Conservation (phyloP, 64 coral and sea anemone genomes). For the Montipora foliosa region DNA sequence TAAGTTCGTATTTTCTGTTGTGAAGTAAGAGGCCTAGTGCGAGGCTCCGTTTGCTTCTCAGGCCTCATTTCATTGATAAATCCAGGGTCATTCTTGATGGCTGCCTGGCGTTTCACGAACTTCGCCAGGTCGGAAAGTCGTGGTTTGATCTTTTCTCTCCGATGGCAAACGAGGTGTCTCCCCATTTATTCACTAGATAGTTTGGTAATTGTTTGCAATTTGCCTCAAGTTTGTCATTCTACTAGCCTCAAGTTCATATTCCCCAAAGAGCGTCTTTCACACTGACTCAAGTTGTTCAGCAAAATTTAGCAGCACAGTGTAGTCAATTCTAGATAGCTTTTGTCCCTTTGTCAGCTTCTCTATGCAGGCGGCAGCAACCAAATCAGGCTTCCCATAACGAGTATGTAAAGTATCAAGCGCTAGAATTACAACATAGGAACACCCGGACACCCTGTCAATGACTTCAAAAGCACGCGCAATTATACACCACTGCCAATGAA, state of each 20-base stretch:
- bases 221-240: slow-evolving; percentile 15
- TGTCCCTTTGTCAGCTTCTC: not conserved
- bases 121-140: not conserved
- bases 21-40: no score
- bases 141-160: not conserved
- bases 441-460: slow-evolving; percentile 4
- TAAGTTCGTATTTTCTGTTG: no score
- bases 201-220: slow-evolving; percentile 37
- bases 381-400: slow-evolving; percentile 44
- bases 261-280: slow-evolving; percentile 19
- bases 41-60: no score
- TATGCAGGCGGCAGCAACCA: slow-evolving; percentile 4
- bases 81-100: no score
- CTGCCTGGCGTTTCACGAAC: not conserved
- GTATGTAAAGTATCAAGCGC: not conserved
- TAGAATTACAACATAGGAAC: not conserved
- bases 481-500: no score
- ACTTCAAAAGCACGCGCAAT: not conserved
- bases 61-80: no score
- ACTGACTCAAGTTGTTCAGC: slow-evolving; percentile 39
- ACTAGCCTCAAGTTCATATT: slow-evolving; percentile 50
- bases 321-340: slow-evolving; percentile 26
- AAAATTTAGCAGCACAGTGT: slow-evolving; percentile 28
- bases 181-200: slow-evolving; percentile 67
- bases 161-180: slow-evolving; percentile 32